Evolutionary conservation across 2,113 vertebrate species (phyloP), one percentile per base, ranked within the genome.

Genomic region (Onychostruthus taczanowskii): DNA sequence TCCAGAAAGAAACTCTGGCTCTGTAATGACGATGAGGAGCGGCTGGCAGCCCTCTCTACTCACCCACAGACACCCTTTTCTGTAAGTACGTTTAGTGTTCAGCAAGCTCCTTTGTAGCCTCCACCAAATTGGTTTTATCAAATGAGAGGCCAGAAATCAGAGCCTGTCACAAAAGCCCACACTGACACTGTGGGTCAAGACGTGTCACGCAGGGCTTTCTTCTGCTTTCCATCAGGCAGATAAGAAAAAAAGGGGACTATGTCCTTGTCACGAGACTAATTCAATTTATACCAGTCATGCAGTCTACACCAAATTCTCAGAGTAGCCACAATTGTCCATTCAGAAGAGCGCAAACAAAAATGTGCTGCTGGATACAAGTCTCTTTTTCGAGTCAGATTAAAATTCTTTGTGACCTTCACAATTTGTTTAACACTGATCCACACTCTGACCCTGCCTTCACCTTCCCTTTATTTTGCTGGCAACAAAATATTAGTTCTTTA

Each of bases 201-300:
- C 2, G 20, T 96, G 97, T 98, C 97, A 97, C 24, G 0, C 67
- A 62, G 94, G 95, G 92, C 97, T 96, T 96, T 96, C 76, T 85
- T 89, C 97, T 97, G 97, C 97, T 98, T 96, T 97, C 97, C 96
- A 97, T 98, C 97, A 98, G 97, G 83, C 94, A 96, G 93, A 91
- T 73, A 73, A 77, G 73, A 68, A 89, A 85, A 90, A 93, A 76
- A 93, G 89, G 94, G 93, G 86, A 84, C 91, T 92, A 84, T 84
- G 96, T 96, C 86, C 96, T 95, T 98, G 97, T 97, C 97, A 95
- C 64, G 90, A 35, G 33, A 95, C 97, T 98, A 98, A 98, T 98
- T 97, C 95, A 96, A 98, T 98, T 98, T 93, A 91, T 93, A 96
- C 95, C 93, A 96, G 97, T 97, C 97, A 96, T 96, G 92, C 96